A percentile compares a stretch with the other conserved stretches of the same genome.
These are phyloP conservation scores for Anguilla megastoma DNA, from an alignment of 2,797 vertebrate species.

Conservation along the genomic window DNA sequence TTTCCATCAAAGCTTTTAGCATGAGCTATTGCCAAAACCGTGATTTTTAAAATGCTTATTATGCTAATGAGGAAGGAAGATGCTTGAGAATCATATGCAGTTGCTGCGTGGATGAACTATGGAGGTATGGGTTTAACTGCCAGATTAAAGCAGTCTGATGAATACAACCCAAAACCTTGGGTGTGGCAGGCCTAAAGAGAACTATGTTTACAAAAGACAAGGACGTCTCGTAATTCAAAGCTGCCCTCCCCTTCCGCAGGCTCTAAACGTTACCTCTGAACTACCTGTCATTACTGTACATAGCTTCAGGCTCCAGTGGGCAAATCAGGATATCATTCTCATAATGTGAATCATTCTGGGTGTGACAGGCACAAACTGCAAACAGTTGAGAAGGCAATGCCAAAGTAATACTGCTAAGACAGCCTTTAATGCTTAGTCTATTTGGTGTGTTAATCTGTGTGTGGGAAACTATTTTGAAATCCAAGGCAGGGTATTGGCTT, in stretches of 20 bases:
- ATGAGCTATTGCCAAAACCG: background rate
- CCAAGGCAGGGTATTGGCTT: background rate
- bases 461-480: background rate
- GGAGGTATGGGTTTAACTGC: slow-evolving; percentile 14
- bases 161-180: background rate
- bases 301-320: background rate
- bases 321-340: slow-evolving; percentile 19
- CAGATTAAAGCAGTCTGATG: slow-evolving; percentile 4
- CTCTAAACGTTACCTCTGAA: background rate
- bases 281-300: slow-evolving; percentile 11
- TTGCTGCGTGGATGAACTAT: background rate
- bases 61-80: background rate
- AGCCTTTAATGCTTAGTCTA: background rate
- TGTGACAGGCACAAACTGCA: background rate
- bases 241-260: slow-evolving; percentile 10
- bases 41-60: background rate
- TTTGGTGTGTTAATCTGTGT: background rate
- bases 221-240: slow-evolving; percentile 6
- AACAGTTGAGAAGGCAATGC: slow-evolving; percentile 16
- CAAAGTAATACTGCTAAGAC: background rate
- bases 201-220: background rate
- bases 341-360: slow-evolving; percentile 8
- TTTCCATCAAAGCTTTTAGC: background rate
- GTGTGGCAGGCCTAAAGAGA: slow-evolving; percentile 10
- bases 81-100: background rate